These are phyloP conservation scores for Cyclophora albipunctata DNA, from an alignment of 2,888 invertebrate genomes.

Conservation along the genomic window DNA sequence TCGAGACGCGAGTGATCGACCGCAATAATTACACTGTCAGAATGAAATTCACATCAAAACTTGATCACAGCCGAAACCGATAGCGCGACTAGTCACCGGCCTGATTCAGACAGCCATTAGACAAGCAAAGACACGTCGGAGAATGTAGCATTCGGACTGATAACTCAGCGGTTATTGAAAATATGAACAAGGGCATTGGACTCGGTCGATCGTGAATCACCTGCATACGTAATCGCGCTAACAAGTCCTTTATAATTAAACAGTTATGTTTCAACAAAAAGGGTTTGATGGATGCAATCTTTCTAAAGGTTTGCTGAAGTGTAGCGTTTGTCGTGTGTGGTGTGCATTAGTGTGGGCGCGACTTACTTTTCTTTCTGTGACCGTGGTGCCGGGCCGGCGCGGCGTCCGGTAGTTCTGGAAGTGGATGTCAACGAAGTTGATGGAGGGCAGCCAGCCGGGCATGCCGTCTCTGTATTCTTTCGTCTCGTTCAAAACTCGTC, in stretches of 20 bases:
- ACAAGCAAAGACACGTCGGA: constrained; percentile 28
- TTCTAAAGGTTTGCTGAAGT: too few relatives aligned
- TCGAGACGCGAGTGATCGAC: constrained; percentile 49
- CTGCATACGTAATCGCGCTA: constrained; percentile 14
- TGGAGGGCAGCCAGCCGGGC: constrained; percentile 59
- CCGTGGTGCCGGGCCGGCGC: constrained; percentile 33
- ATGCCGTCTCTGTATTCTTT: constrained; percentile 54
- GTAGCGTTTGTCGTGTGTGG: too few relatives aligned
- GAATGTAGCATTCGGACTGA: constrained; percentile 17
- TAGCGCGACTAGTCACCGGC: constrained; percentile 17
- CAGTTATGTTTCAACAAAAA: background rate
- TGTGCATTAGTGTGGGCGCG: background rate
- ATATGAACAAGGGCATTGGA: constrained; percentile 19
- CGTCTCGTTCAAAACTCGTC: constrained; percentile 46
- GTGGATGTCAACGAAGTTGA: constrained; percentile 62
- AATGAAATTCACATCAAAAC: constrained; percentile 44
- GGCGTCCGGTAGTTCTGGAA: constrained; percentile 45
- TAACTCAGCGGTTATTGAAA: constrained; percentile 16
- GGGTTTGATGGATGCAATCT: background rate
- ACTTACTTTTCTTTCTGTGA: constrained; percentile 58
- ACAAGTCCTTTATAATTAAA: constrained; percentile 7
- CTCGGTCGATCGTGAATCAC: constrained; percentile 20
- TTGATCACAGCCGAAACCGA: constrained; percentile 14
- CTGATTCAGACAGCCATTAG: constrained; percentile 15
- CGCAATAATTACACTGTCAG: constrained; percentile 65